Evolutionary conservation across 1,140 invertebrate species (phyloP).

Genomic region (Caenorhabditis inopinata): DNA sequence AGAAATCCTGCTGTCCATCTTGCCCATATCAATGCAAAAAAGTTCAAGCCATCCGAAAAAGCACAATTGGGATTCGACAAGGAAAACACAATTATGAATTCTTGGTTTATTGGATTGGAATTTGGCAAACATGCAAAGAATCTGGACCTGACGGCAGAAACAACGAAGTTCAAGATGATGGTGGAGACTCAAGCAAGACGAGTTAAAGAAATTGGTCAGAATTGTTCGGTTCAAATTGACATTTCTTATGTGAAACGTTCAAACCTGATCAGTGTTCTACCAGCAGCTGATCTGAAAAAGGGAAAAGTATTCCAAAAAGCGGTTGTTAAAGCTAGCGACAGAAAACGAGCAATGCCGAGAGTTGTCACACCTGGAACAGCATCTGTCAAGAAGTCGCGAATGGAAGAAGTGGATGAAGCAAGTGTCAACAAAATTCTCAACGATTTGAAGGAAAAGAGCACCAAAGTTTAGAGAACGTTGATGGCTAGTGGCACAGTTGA

Average conservation of each 20-base stretch:
- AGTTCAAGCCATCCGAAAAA: slow-evolving; percentile 70
- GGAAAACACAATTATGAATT: background rate
- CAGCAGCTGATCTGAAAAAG: background rate
- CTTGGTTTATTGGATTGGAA: background rate
- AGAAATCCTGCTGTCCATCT: slow-evolving; percentile 85
- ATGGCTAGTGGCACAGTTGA: too few relatives aligned
- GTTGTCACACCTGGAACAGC: too few relatives aligned
- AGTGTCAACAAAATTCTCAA: too few relatives aligned
- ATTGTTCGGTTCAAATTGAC: background rate
- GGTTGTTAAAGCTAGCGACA: too few relatives aligned
- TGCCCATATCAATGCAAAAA: slow-evolving; percentile 91
- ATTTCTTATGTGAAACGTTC: background rate
- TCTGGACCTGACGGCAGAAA: background rate
- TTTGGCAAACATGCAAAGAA: background rate
- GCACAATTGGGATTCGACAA: too few relatives aligned
- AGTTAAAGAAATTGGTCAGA: background rate
- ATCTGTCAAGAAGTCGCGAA: too few relatives aligned
- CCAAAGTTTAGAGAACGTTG: too few relatives aligned
- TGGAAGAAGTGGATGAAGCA: too few relatives aligned
- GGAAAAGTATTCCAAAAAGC: background rate
- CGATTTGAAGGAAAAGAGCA: too few relatives aligned
- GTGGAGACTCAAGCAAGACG: background rate
- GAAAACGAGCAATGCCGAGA: too few relatives aligned
- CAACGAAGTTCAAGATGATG: background rate
- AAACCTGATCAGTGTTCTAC: background rate